These are phyloP conservation scores for Numenius phaeopus DNA, from an alignment of 2,797 vertebrate genomes.

Conservation along the genomic window DNA sequence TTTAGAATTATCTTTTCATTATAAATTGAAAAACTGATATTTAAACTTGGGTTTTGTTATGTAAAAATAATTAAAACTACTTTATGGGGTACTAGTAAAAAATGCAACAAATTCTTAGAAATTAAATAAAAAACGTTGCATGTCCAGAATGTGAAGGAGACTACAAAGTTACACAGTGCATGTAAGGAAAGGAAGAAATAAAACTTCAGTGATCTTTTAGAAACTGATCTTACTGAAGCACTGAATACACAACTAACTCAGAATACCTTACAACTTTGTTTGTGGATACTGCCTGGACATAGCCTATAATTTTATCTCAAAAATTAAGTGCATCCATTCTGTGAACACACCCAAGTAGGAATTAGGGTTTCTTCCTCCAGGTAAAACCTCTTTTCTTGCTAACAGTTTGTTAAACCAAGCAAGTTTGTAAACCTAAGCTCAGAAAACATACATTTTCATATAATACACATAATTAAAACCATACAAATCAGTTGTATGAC, in stretches of 20 bases:
- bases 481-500: not conserved
- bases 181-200: not conserved
- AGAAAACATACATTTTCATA: not conserved
- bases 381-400: not conserved
- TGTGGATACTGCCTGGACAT: accelerated
- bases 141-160: not conserved
- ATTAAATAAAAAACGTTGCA: not conserved
- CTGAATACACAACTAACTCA: not conserved
- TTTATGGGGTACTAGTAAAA: not conserved
- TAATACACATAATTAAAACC: not conserved
- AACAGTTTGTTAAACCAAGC: not conserved
- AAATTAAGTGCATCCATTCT: not conserved
- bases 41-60: not conserved
- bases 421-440: not conserved
- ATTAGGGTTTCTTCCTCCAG: not conserved
- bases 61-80: not conserved
- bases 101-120: not conserved
- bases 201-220: not conserved
- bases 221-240: not conserved
- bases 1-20: not conserved
- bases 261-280: not conserved
- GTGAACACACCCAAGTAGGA: not conserved
- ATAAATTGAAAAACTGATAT: not conserved
- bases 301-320: not conserved
- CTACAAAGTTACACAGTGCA: not conserved